Base-by-base conservation (phyloP, 2,888 invertebrate species). In the Slavum lentiscoides region DNA sequence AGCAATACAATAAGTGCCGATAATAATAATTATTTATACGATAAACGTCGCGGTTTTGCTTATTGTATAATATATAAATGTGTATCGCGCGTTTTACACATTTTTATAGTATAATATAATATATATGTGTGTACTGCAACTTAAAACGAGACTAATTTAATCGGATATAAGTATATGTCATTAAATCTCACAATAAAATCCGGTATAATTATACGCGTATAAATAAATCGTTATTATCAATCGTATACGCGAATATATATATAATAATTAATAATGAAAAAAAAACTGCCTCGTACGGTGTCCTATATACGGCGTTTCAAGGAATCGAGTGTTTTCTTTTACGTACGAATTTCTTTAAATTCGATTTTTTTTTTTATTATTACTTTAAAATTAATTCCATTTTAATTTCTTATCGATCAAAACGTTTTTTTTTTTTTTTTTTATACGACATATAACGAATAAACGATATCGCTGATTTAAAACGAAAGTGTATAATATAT, bases 371-470 rank as follows among this genome's bases (percentile, higher is more conserved):
- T 11, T 30, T 30, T 30, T 30, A 30, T 19, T 19, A 55, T 55
- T 19, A 19, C 19, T 30, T 30, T n/a, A 30, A 30, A 23, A 30
- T 61, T 4, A 21, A 21, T 21, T 21, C 8, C 21, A 21, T 21
- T 8, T 2, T 21, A 59, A 21, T 59, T 70, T 70, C 37, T 70
- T 58, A 70, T 58, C 37, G 23, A 19, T 69, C 19, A n/a, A 69
- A 69, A 0, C 9, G 30, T 30, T 70, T 30, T 58, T 70, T 58
- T 37, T 70, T 70, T 30, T 70, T 19, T 58, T 58, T 58, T 58
- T 70, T 70, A 37, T 37, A 70, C 58, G 53, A 58, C 37, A 53
- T 21, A 30, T 30, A 30, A 30, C 4, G 30, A 30, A 30, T 30
- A 30, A 30, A 69, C 17, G 17, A 70, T 59, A 59, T 21, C 19